Evolutionary conservation across 2,888 invertebrate genomes (phyloP).

Genomic region (Trichopoda pennipes): DNA sequence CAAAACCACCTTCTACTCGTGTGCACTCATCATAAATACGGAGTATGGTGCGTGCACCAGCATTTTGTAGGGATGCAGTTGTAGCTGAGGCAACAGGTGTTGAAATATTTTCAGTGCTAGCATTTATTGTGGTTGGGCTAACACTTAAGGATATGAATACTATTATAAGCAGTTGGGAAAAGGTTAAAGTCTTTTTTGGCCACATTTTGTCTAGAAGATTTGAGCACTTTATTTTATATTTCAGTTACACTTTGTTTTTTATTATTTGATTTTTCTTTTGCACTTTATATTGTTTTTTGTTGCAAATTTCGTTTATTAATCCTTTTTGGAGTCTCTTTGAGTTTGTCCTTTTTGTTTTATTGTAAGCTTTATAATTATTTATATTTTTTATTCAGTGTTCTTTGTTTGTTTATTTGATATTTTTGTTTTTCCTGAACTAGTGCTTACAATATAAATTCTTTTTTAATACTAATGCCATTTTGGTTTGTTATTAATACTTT

Average conservation of each 20-base stretch:
- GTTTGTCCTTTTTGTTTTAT: constrained; percentile 48
- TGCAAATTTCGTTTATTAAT: constrained; percentile 34
- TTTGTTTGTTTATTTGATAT: no score
- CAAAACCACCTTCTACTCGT: constrained; percentile 85
- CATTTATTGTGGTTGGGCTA: constrained; percentile 70
- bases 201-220: constrained; percentile 67
- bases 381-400: not conserved
- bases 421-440: constrained; percentile 13
- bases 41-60: constrained; percentile 85
- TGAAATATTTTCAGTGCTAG: constrained; percentile 76
- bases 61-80: constrained; percentile 78
- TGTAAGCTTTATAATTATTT: constrained; percentile 40
- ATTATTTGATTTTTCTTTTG: not conserved
- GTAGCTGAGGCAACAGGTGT: constrained; percentile 64
- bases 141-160: constrained; percentile 52
- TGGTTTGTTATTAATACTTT: constrained; percentile 57
- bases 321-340: constrained; percentile 12
- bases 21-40: constrained; percentile 91
- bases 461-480: constrained; percentile 63
- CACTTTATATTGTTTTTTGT: constrained; percentile 2
- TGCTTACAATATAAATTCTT: constrained; percentile 63
- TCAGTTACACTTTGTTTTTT: constrained; percentile 6
- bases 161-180: constrained; percentile 56
- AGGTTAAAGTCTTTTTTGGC: constrained; percentile 69
- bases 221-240: constrained; percentile 24